A percentile compares a stretch with the other conserved stretches of the same genome.
These are phyloP conservation scores for Sinhomidia bicolor DNA, from an alignment of 2,888 invertebrate genomes.

Conservation along the genomic window DNA sequence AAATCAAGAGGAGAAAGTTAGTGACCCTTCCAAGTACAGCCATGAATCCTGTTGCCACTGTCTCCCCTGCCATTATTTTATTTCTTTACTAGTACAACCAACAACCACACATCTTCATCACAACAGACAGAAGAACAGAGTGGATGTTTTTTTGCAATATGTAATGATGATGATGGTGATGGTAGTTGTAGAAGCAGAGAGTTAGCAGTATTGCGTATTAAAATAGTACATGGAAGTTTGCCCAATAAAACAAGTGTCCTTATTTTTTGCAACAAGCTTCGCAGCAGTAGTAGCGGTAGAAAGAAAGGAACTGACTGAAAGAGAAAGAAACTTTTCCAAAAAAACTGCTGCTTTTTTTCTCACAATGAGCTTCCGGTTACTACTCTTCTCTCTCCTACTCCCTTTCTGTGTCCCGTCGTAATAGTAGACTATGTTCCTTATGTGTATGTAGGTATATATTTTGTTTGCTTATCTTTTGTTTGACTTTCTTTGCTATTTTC, in stretches of 20 bases:
- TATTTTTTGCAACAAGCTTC: background rate
- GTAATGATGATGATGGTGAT: background rate
- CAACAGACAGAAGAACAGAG: background rate
- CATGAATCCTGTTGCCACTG: slow-evolving; percentile 18
- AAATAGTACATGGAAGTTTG: background rate
- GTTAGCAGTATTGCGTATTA: background rate
- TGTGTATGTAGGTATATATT: no score
- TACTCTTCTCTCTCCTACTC: background rate
- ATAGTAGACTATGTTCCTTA: no score
- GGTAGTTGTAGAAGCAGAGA: background rate
- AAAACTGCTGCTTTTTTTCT: background rate
- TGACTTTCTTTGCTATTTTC: no score
- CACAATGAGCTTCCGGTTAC: background rate
- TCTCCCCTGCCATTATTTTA: background rate
- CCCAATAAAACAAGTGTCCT: slow-evolving; percentile 6
- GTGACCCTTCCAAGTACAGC: slow-evolving; percentile 66
- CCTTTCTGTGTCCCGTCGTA: background rate
- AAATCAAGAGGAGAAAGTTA: slow-evolving; percentile 64
- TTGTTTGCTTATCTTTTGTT: background rate
- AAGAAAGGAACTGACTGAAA: background rate
- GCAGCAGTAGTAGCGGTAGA: background rate
- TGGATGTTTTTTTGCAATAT: background rate
- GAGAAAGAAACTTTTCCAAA: background rate
- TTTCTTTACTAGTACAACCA: background rate
- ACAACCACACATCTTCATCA: background rate